Conservation (phyloP, 1,140 invertebrate species). For the Diorhabda elongata region DNA sequence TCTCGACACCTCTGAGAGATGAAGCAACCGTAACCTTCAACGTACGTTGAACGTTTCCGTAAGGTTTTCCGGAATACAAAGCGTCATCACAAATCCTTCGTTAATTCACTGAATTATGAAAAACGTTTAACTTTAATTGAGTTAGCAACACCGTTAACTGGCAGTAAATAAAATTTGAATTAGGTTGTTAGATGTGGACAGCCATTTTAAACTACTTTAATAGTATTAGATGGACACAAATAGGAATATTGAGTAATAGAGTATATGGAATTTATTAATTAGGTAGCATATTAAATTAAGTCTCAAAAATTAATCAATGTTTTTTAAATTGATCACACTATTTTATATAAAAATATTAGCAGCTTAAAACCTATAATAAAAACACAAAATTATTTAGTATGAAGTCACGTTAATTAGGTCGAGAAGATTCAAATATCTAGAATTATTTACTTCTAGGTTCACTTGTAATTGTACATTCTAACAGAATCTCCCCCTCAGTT, state of each 20-base stretch:
- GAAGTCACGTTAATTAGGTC: constrained; percentile 2
- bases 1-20: neutral
- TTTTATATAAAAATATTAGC: neutral
- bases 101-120: constrained; percentile 13
- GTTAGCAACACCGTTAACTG: neutral
- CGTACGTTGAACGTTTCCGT: neutral
- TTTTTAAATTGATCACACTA: no score
- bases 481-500: neutral
- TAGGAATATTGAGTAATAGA: no score
- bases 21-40: neutral
- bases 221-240: neutral
- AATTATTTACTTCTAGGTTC: neutral
- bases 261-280: no score
- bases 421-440: neutral
- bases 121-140: constrained; percentile 12
- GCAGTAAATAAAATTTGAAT: neutral
- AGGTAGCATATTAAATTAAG: no score
- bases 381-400: neutral
- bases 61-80: constrained; percentile 1
- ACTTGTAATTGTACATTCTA: neutral
- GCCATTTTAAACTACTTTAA: neutral
- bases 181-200: neutral
- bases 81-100: constrained; percentile 7
- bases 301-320: no score
- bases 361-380: neutral